Conservation (phyloP, 2,797 vertebrate species). For the Ceyx erithaca region DNA sequence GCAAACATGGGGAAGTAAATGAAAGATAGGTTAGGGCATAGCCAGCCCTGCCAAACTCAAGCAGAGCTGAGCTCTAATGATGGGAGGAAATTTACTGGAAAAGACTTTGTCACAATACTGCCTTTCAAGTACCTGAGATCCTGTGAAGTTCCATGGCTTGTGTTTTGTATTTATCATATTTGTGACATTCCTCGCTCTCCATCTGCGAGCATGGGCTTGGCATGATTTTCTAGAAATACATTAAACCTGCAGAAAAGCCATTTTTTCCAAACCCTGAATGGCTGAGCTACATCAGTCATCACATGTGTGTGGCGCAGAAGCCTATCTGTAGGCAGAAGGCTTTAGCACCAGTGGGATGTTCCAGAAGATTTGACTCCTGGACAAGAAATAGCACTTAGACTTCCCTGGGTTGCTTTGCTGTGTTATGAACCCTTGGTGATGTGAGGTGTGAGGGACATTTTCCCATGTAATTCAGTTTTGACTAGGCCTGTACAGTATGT, state of each 20-base stretch:
- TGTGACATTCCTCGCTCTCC: not conserved
- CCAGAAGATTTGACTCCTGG: not conserved
- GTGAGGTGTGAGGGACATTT: not conserved
- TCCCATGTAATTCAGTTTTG: not conserved
- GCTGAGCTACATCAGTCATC: not conserved
- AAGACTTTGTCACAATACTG: not conserved
- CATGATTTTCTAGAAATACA: not conserved
- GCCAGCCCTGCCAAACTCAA: not conserved
- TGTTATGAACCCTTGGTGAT: rapidly evolving
- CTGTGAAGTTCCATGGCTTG: not conserved
- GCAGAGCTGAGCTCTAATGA: not conserved
- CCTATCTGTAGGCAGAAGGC: not conserved
- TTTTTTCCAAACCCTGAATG: not conserved
- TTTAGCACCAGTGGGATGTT: not conserved
- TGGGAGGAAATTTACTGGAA: not conserved
- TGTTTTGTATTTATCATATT: not conserved
- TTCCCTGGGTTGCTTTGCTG: not conserved
- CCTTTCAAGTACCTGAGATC: not conserved
- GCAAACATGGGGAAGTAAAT: not conserved
- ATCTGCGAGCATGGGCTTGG: not conserved
- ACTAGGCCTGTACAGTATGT: not conserved
- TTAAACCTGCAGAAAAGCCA: not conserved
- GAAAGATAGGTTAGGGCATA: not conserved
- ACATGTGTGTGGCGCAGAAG: not conserved
- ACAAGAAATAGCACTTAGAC: not conserved